Evolutionary conservation across 2,113 vertebrate genomes (phyloP).

Genomic region (Neotoma lepida): DNA sequence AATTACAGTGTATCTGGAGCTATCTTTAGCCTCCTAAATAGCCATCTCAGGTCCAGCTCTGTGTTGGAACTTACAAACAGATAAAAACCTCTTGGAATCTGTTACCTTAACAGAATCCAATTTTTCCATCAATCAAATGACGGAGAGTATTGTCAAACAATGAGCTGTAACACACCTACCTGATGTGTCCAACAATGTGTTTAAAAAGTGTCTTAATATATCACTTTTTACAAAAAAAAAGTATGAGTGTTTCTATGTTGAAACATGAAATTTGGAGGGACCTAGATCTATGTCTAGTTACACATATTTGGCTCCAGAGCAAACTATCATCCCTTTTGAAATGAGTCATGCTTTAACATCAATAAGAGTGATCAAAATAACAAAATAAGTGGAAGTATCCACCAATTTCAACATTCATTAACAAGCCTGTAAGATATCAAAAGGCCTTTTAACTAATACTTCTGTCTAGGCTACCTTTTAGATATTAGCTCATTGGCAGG

Average conservation of each 20-base stretch:
- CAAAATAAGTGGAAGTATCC: background rate
- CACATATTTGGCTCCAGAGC: background rate
- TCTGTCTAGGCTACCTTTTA: background rate
- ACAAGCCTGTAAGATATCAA: background rate
- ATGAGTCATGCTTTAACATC: background rate
- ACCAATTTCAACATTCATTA: background rate
- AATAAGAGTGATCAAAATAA: background rate
- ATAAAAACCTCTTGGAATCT: background rate
- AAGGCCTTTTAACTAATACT: slow-evolving; percentile 31
- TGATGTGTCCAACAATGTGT: background rate
- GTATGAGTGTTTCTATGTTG: too few relatives aligned
- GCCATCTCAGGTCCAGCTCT: background rate
- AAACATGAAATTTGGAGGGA: background rate
- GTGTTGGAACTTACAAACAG: background rate
- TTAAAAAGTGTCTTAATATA: background rate
- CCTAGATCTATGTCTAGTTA: background rate
- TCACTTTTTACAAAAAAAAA: background rate
- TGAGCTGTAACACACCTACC: too few relatives aligned
- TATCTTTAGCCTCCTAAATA: background rate
- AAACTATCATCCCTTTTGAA: background rate
- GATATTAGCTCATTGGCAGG: slow-evolving; percentile 51
- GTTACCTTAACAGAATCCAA: too few relatives aligned
- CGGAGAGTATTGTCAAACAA: background rate
- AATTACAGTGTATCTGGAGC: background rate
- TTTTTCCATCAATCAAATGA: background rate